Percentiles rank a stretch among this genome's conserved stretches.
Conservation (phyloP, 2,797 vertebrate genomes). For the Siniperca obscura region DNA sequence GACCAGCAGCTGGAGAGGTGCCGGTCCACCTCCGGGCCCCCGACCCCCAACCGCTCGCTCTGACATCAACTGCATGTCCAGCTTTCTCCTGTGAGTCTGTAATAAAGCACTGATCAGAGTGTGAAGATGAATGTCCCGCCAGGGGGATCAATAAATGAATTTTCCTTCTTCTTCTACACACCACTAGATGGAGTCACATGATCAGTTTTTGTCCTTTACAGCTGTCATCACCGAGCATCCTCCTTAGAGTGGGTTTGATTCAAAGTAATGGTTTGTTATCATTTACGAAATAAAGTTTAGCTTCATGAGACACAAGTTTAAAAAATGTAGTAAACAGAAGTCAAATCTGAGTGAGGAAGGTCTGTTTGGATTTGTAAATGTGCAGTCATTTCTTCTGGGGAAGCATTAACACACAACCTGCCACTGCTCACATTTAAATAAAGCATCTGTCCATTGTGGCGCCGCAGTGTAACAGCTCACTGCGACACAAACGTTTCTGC, state of each 20-base stretch:
- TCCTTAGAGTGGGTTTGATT: background rate
- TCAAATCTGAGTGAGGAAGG: background rate
- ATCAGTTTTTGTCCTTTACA: background rate
- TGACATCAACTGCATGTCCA: too few relatives aligned
- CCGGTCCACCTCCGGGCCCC: too few relatives aligned
- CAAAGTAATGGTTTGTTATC: background rate
- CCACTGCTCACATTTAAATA: background rate
- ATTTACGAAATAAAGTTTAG: background rate
- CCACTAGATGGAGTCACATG: conserved; percentile 23
- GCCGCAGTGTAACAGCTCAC: background rate
- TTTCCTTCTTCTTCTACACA: too few relatives aligned
- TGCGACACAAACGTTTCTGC: background rate
- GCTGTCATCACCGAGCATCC: fast-evolving
- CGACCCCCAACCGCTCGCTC: too few relatives aligned
- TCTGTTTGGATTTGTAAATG: background rate
- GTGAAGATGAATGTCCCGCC: too few relatives aligned
- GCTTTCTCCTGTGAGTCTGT: too few relatives aligned
- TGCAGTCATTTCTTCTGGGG: background rate
- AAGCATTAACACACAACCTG: background rate
- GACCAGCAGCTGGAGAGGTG: too few relatives aligned
- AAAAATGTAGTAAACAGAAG: too few relatives aligned
- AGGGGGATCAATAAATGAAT: too few relatives aligned
- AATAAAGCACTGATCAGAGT: too few relatives aligned
- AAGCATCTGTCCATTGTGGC: background rate
- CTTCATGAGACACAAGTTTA: background rate